Conservation (phyloP, 2,888 invertebrate species). For the Euplagia quadripunctaria region DNA sequence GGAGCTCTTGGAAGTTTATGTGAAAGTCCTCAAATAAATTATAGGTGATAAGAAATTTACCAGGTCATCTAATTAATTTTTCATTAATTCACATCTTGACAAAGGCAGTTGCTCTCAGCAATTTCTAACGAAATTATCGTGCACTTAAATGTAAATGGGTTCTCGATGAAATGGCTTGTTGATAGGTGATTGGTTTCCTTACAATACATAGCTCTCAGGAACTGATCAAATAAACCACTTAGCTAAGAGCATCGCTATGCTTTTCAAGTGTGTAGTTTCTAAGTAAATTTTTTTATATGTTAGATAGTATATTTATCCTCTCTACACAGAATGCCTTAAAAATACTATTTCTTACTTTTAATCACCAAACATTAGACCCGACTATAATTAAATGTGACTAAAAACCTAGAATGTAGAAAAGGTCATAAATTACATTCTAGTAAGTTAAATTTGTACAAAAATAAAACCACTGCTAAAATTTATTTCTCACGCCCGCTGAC, state of each 20-base stretch:
- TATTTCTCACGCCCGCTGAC: too few species aligned
- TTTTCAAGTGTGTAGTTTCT: background rate
- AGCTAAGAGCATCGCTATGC: background rate
- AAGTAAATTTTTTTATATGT: background rate
- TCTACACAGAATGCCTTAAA: background rate
- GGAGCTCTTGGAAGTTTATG: too few species aligned
- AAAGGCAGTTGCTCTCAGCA: background rate
- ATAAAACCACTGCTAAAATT: too few species aligned
- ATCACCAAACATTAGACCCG: too few species aligned
- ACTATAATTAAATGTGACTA: too few species aligned
- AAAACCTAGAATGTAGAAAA: too few species aligned
- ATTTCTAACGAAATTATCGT: background rate
- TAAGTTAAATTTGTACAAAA: too few species aligned
- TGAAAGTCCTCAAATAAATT: too few species aligned
- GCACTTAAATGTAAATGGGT: background rate
- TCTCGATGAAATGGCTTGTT: background rate
- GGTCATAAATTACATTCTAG: too few species aligned
- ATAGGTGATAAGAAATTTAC: too few species aligned
- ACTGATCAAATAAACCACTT: background rate
- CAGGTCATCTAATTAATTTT: too few species aligned
- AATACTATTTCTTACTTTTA: too few species aligned
- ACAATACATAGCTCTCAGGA: background rate
- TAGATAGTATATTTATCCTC: background rate
- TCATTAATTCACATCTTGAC: background rate
- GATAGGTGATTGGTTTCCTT: background rate